Conservation (phyloP, 1,140 invertebrate species). For the Trissolcus basalis region DNA sequence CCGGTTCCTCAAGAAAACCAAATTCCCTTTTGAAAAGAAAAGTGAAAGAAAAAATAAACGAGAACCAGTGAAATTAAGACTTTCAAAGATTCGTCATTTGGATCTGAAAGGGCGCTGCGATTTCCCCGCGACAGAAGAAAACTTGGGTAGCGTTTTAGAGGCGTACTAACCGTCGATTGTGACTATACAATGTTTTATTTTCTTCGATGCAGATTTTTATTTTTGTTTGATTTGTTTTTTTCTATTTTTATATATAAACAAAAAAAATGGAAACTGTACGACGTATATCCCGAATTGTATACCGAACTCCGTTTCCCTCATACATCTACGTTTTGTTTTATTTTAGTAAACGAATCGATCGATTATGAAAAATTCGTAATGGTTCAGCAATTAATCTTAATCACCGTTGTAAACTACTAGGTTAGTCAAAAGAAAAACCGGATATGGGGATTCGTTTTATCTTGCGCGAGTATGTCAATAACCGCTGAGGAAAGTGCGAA, state of each 20-base stretch:
- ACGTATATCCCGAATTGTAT: slow-evolving; percentile 1
- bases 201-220: slow-evolving; percentile 54
- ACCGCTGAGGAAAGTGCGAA: slow-evolving; percentile 52
- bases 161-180: slow-evolving; percentile 43
- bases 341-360: slow-evolving; percentile 8
- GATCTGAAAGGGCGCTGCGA: no score
- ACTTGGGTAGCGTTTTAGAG: slow-evolving; percentile 46
- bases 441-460: slow-evolving; percentile 6
- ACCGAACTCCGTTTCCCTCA: slow-evolving; percentile 34
- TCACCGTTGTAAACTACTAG: slow-evolving; percentile 43
- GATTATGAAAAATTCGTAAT: slow-evolving; percentile 8
- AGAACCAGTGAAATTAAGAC: no score
- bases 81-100: no score
- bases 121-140: neutral
- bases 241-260: slow-evolving; percentile 57
- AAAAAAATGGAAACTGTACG: neutral
- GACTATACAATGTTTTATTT: slow-evolving; percentile 32
- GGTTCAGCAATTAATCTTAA: slow-evolving; percentile 14
- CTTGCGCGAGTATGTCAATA: slow-evolving; percentile 39
- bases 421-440: slow-evolving; percentile 13
- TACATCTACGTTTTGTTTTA: slow-evolving; percentile 5
- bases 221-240: slow-evolving; percentile 54
- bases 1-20: no score
- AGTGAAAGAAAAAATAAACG: no score
- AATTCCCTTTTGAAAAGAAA: no score